Percentiles rank a stretch among this genome's conserved stretches.
These are phyloP conservation scores for Cydia pomonella DNA, from an alignment of 1,140 invertebrate species.

Conservation along the genomic window DNA sequence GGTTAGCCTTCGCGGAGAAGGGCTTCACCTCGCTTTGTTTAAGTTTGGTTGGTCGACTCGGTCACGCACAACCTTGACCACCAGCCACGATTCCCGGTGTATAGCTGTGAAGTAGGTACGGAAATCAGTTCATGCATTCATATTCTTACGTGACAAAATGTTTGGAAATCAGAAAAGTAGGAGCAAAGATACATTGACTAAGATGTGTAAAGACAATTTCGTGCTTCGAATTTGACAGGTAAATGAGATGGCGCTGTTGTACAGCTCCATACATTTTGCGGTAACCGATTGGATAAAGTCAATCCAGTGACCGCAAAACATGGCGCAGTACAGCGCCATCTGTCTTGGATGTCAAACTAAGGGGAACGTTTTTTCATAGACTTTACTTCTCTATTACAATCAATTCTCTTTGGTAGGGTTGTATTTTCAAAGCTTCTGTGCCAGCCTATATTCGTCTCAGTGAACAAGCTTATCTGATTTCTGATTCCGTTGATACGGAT, in stretches of 20 bases:
- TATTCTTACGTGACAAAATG: background rate
- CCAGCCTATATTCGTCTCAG: background rate
- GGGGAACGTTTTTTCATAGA: too few species aligned
- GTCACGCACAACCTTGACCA: background rate
- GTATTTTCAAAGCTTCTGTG: background rate
- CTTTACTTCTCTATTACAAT: too few species aligned
- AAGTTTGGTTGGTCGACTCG: background rate
- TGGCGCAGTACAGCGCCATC: too few species aligned
- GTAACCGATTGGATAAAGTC: too few species aligned
- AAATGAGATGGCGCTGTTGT: too few species aligned
- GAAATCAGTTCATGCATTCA: conserved; percentile 25
- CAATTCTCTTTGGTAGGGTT: too few species aligned
- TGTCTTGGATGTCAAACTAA: too few species aligned
- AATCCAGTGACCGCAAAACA: too few species aligned
- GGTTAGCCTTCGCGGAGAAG: conserved; percentile 47
- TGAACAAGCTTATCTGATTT: background rate
- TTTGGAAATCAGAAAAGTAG: background rate
- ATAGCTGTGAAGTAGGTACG: conserved; percentile 31
- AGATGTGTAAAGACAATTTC: too few species aligned
- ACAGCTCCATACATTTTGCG: too few species aligned
- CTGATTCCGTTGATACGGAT: background rate
- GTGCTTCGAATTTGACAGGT: too few species aligned
- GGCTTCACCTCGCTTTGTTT: conserved; percentile 43
- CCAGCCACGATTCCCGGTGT: conserved; percentile 24
- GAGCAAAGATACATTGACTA: too few species aligned